Base-by-base conservation (phyloP, 2,888 invertebrate genomes). In the Drosophila fulvimacula region DNA sequence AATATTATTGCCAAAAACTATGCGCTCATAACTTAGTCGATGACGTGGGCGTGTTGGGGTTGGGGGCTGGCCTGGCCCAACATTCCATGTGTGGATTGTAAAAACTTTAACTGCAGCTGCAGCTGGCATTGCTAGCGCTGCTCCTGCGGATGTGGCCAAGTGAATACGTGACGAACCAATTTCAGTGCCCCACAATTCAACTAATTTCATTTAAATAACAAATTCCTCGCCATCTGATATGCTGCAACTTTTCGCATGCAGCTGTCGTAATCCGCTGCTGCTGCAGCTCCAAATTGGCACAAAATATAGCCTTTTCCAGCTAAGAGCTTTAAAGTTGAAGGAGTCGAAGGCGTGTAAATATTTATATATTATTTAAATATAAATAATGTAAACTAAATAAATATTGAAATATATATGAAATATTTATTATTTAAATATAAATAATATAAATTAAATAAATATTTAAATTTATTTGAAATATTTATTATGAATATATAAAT, bases 171-270 rank as follows among this genome's bases (percentile, higher is more conserved):
- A 81, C 67, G 65, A 59, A 66, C 69, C 67, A 72, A 72, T 72
- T 67, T 59, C 69, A 32, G 36, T 68, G 69, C 42, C 21, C 36
- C 63, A 52, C 65, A 75, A 78, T 69, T 57, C 73, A 80, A 76
- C 78, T 81, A 81, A 80, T 81, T 80, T 80, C 76, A 80, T 80
- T 80, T 81, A 73, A 80, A 81, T 81, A 78, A 75, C 81, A 72
- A 75, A 75, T 80, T 72, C 55, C 17, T 36, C 38, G 70, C 42
- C 62, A 63, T 56, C 46, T 59, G 72, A 75, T 64, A 72, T 46
- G 49, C 39, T 15, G 52, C 21, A 72, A 72, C 55, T 59, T 71
- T 71, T 51, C 49, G 19, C 49, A 55, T 49, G 65, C 59, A 49
- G 46, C 32, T 38, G 32, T 39, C 34, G 39, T 41, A 52, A 67